phyloP scores from a whole-genome alignment of 2,797 vertebrate genomes.

The Pampus argenteus region DNA sequence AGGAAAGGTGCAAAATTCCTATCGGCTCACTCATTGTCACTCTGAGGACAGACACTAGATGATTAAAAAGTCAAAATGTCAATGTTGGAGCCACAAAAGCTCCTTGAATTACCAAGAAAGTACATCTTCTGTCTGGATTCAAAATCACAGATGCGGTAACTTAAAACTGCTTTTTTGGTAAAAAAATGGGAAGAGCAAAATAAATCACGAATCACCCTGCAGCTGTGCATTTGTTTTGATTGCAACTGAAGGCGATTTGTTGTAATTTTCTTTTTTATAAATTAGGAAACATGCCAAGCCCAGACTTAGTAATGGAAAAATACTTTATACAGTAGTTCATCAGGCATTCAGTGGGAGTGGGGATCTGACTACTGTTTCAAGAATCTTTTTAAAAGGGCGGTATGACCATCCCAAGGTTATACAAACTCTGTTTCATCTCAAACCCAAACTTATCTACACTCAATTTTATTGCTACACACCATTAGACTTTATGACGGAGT shows the following conservation, averaged over 20 bases:
- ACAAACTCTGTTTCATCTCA: constrained; percentile 70
- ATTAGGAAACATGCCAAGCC: constrained; percentile 34
- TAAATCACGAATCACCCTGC: constrained; percentile 15
- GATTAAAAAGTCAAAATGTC: constrained; percentile 41
- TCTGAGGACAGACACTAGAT: constrained; percentile 9
- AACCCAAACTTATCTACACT: constrained; percentile 50
- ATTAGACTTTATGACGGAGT: constrained; percentile 60
- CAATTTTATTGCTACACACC: constrained; percentile 53
- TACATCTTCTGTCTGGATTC: constrained; percentile 13
- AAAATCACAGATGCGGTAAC: constrained; percentile 14
- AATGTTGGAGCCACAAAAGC: constrained; percentile 26
- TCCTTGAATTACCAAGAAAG: constrained; percentile 12
- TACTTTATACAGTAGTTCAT: constrained; percentile 24
- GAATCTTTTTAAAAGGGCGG: constrained; percentile 50
- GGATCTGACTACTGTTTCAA: constrained; percentile 48
- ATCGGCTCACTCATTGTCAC: constrained; percentile 2
- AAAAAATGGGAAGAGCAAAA: constrained; percentile 10
- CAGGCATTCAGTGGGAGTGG: constrained; percentile 46
- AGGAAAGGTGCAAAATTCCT: neutral
- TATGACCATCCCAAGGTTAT: constrained; percentile 53
- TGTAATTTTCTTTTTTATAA: constrained; percentile 23
- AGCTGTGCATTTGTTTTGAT: constrained; percentile 33
- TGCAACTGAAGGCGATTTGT: constrained; percentile 24
- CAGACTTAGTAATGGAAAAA: constrained; percentile 38
- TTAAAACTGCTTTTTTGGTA: constrained; percentile 18